Conservation (phyloP, 2,113 vertebrate genomes). For the Corythornis cristatus region DNA sequence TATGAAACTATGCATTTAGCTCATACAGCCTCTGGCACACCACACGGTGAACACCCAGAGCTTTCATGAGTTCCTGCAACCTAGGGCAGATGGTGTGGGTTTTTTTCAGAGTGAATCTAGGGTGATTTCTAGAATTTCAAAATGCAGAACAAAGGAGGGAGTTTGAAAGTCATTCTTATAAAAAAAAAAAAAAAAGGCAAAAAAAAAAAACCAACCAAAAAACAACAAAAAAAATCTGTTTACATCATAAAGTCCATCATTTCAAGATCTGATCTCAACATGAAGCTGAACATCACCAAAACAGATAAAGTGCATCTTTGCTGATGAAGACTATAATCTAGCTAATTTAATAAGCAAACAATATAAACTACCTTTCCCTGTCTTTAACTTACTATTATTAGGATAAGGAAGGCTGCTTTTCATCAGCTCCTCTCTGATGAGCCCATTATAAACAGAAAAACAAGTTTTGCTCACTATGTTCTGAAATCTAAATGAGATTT, state of each 20-base stretch:
- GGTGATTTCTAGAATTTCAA: background rate
- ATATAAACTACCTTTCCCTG: background rate
- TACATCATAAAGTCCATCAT: background rate
- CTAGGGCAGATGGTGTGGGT: background rate
- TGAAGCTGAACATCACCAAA: background rate
- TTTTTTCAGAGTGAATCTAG: background rate
- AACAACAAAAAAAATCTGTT: background rate
- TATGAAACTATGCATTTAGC: background rate
- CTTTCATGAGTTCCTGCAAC: background rate
- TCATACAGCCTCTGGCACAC: background rate
- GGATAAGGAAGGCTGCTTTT: background rate
- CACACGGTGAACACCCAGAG: background rate
- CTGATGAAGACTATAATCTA: background rate
- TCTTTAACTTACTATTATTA: background rate
- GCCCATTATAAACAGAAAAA: background rate
- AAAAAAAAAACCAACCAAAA: background rate
- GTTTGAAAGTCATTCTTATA: background rate
- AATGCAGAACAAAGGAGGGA: background rate
- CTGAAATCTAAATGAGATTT: background rate
- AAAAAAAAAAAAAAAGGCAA: background rate
- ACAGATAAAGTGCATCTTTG: background rate
- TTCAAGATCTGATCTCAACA: background rate
- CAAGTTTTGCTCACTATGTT: background rate
- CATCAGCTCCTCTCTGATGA: background rate
- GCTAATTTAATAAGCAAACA: background rate